Percentiles rank a stretch among this genome's conserved stretches.
phyloP scores from a whole-genome alignment of 92 coral and sea anemone genomes.

The Scolanthus callimorphus region DNA sequence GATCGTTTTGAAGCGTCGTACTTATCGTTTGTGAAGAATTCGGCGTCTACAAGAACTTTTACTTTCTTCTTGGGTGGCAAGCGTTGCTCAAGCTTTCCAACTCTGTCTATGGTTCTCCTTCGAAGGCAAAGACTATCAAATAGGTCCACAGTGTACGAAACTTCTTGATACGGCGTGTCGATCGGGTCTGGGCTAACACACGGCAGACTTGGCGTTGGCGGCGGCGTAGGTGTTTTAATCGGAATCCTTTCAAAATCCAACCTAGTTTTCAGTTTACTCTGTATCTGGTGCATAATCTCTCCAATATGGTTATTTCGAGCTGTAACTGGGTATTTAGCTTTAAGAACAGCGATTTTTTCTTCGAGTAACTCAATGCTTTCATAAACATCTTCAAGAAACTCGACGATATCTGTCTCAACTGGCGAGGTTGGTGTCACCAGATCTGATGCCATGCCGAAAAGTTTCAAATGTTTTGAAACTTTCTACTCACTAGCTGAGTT shows the following conservation, averaged over 20 bases:
- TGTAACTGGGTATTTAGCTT: constrained; percentile 29
- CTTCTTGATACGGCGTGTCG: constrained; percentile 19
- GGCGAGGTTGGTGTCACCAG: neutral
- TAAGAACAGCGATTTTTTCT: constrained; percentile 1
- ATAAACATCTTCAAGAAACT: constrained; percentile 12
- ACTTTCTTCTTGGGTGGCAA: constrained; percentile 35
- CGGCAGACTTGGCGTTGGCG: constrained; percentile 5
- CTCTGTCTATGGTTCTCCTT: constrained; percentile 14
- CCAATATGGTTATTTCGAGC: constrained; percentile 15
- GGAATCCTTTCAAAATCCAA: neutral
- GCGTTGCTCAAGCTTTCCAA: constrained; percentile 18
- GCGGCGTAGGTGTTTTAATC: constrained; percentile 1
- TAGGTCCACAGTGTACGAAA: constrained; percentile 6
- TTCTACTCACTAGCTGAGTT: no score
- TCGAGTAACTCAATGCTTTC: constrained; percentile 5
- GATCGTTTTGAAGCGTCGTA: constrained; percentile 25
- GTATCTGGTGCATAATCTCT: constrained; percentile 15
- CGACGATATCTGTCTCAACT: constrained; percentile 2
- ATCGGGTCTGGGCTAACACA: constrained; percentile 2
- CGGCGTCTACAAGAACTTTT: constrained; percentile 10
- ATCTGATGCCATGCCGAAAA: constrained; percentile 1
- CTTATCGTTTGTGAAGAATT: constrained; percentile 23
- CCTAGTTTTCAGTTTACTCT: constrained; percentile 12
- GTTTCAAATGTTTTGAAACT: no score
- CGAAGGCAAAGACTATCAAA: constrained; percentile 22